Base-by-base conservation (phyloP, 53 echinoderm and acorn worm genomes). In the Paelopatides confundens region DNA sequence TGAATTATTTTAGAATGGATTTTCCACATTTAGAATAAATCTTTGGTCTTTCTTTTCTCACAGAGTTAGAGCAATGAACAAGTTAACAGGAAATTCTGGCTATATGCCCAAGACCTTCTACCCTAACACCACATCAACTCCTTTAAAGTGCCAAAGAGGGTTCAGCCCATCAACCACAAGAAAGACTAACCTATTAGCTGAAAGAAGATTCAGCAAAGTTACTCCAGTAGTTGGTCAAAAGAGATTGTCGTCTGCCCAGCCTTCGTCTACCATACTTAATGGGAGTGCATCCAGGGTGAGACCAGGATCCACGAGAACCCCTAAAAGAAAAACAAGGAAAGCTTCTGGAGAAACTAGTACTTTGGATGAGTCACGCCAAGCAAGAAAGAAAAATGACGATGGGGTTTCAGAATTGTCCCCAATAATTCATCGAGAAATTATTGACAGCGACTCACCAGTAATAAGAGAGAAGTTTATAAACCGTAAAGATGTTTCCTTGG, bases 81-180 rank as follows among this genome's bases (percentile, higher is more conserved):
- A 94, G 76, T 90, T 83, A 35, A 28, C 52, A 37, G 13, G 58
- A 37, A 74, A 15, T 21, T 21, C 34, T 82, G 82, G 30, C 82
- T 91, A 91, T 5, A 91, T 95, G 31, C 96, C 96, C 37, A 91
- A 86, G 86, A 90, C 65, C 62, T 96, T 96, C 58, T 93, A 86
- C 35, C 96, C 96, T 43, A 87, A 86, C 50, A 91, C 63, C 52
- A 95, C 96, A 23, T 96, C 96, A n/a, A 96, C 96, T 40, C 96
- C 96, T 27, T 35, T 93, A 31, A 96, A 96, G 85, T 49, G 65
- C 24, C 81, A 74, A 3, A 74, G 24, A 46, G 47, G n/a, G 3
- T 0, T 36, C 0, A 17, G 30, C 14, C 46, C 74, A 21, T 53
- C 50, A 2, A 30, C 81, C 35, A 47, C 54, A 33, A 52, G 81